Evolutionary conservation across 2,113 vertebrate species (phyloP).

Genomic region (Murina feae): DNA sequence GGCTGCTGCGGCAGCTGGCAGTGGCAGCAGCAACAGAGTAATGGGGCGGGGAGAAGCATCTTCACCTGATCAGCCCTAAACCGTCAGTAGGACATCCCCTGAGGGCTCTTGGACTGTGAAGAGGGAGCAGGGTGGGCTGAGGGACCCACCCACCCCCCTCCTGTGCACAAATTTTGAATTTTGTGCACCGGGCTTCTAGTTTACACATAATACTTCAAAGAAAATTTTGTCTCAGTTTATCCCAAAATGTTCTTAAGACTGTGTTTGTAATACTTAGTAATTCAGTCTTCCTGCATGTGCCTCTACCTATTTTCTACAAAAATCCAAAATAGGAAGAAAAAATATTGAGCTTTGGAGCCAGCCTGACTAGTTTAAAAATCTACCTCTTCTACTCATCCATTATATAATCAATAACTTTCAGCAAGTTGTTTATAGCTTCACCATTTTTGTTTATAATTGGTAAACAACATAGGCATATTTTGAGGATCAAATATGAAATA

Average conservation of each 20-base stretch:
- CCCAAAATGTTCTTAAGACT: background rate
- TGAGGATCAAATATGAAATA: background rate
- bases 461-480: background rate
- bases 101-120: too few species aligned
- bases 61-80: too few species aligned
- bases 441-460: background rate
- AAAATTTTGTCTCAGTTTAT: constrained; percentile 15
- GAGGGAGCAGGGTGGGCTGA: too few species aligned
- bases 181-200: too few species aligned
- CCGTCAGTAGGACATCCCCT: too few species aligned
- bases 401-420: background rate
- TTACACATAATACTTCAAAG: background rate
- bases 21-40: too few species aligned
- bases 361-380: constrained; percentile 5
- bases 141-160: too few species aligned
- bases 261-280: background rate
- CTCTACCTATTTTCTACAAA: constrained; percentile 3
- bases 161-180: too few species aligned
- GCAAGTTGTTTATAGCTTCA: background rate
- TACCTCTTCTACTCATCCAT: background rate
- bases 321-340: constrained; percentile 12
- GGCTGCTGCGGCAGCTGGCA: too few species aligned
- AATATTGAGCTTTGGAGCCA: background rate
- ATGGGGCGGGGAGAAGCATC: too few species aligned
- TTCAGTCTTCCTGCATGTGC: background rate